Base-by-base conservation (phyloP, 1,140 invertebrate genomes). In the Drosophila willistoni region DNA sequence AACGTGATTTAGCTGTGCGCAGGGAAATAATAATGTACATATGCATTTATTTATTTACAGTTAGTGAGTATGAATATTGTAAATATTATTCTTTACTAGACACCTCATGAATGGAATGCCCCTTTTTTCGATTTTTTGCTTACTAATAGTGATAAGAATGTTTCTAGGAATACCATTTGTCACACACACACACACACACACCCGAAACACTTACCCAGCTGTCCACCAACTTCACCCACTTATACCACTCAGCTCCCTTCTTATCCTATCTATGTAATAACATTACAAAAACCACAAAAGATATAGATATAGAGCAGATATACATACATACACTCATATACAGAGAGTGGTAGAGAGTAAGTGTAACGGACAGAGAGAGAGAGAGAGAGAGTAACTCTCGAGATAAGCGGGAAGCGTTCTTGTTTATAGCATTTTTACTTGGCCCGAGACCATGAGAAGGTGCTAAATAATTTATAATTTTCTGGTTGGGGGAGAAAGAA, bases 401-500 rank as follows among this genome's bases (percentile, higher is more conserved):
- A 51, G 44, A 51, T 51, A 51, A 51, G 44, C 44, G 44, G 19
- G 19, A 10, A 1, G 3, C 17, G 19, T 22, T 51, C 17, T 51
- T 51, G 44, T 51, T 51, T 51, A 51, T 12, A 51, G 9, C 14
- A 51, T 51, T 51, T 29, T 51, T 7, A 9, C 17, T 44, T 22
- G 19, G 44, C 44, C 19, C 44, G 19, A 51, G 44, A 51, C 44
- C 44, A 51, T 51, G 44, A 12, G 17, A 51, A 51, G 44, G 44
- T 51, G 44, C 44, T 51, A 51, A 51, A 51, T 51, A 51, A 51
- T 22, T 51, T 51, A 29, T 51, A 17, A 51, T 51, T 19, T 51
- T 19, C 17, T 51, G 44, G 17, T 51, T 22, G 17, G 9, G 1
- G 29, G 29, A 25, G 22, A 1, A 29, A 6, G 6, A 29, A 1